Conservation (phyloP, 2,113 vertebrate genomes). For the Silurus asotus region DNA sequence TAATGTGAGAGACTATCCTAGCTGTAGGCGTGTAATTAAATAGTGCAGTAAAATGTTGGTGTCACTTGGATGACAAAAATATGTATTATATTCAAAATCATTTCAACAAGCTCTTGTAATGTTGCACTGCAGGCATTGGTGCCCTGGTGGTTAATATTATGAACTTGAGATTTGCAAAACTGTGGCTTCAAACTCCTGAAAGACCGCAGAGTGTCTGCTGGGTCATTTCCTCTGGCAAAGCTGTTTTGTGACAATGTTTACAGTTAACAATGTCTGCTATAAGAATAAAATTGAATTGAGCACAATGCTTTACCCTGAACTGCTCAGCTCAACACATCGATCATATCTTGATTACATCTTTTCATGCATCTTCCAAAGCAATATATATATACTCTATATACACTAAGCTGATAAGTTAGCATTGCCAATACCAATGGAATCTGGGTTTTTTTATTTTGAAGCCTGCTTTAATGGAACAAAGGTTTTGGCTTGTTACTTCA, state of each 20-base stretch:
- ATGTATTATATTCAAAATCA: constrained; percentile 16
- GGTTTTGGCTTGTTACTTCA: not conserved
- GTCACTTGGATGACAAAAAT: not conserved
- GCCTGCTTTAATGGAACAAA: not conserved
- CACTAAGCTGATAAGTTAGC: not conserved
- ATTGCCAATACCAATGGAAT: not conserved
- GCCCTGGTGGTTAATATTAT: not conserved
- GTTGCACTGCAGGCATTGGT: not conserved
- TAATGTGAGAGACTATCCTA: constrained; percentile 2
- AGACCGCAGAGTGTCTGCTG: not conserved
- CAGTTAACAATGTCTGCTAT: not conserved
- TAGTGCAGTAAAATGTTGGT: not conserved
- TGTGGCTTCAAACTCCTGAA: constrained; percentile 4
- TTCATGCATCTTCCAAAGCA: not conserved
- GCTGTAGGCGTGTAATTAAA: constrained; percentile 6
- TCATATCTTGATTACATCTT: not conserved
- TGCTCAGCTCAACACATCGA: not conserved
- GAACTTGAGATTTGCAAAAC: not conserved
- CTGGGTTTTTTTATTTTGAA: not conserved
- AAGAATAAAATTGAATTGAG: not conserved
- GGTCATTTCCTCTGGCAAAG: constrained; percentile 7
- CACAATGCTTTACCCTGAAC: not conserved
- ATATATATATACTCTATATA: not conserved
- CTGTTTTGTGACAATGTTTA: not conserved
- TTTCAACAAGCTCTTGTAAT: not conserved